Conservation (phyloP, 2,888 invertebrate species). For the Leptopilina syphax region DNA sequence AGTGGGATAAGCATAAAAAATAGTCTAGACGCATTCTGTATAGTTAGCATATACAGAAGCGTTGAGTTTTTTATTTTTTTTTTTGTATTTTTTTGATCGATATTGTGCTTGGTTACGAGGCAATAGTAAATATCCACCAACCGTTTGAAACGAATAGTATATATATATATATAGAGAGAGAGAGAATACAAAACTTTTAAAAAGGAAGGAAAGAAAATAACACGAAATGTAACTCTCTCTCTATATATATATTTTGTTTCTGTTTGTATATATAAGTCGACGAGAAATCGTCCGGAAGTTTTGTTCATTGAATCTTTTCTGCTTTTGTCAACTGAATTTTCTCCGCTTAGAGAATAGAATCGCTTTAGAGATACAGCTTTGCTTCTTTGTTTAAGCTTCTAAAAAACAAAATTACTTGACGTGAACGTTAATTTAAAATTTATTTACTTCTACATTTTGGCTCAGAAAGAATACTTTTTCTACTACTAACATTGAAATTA, state of each 20-base stretch:
- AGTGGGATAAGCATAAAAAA: constrained; percentile 68
- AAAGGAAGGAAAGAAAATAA: constrained; percentile 28
- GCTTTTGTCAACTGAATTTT: too few species aligned
- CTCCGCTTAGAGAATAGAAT: too few species aligned
- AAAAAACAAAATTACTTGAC: too few species aligned
- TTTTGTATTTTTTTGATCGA: constrained; percentile 55
- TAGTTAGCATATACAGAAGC: constrained; percentile 62
- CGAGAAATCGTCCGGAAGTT: neutral
- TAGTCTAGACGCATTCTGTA: constrained; percentile 69
- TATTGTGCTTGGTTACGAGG: constrained; percentile 52
- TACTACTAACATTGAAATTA: too few species aligned
- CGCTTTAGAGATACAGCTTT: too few species aligned
- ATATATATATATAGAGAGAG: too few species aligned
- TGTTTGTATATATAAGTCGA: neutral
- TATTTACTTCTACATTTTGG: too few species aligned
- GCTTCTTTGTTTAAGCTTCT: too few species aligned
- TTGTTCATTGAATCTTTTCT: too few species aligned
- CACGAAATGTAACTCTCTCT: neutral
- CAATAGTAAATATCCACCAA: constrained; percentile 44
- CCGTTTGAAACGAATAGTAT: constrained; percentile 45
- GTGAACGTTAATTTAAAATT: too few species aligned
- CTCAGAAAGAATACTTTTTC: too few species aligned
- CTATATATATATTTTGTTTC: too few species aligned
- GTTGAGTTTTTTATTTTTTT: constrained; percentile 32
- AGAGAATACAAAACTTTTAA: constrained; percentile 19